Evolutionary conservation across 2,888 invertebrate genomes (phyloP), one percentile per base, ranked within the genome.

Genomic region (Meliscaeva auricollis): DNA sequence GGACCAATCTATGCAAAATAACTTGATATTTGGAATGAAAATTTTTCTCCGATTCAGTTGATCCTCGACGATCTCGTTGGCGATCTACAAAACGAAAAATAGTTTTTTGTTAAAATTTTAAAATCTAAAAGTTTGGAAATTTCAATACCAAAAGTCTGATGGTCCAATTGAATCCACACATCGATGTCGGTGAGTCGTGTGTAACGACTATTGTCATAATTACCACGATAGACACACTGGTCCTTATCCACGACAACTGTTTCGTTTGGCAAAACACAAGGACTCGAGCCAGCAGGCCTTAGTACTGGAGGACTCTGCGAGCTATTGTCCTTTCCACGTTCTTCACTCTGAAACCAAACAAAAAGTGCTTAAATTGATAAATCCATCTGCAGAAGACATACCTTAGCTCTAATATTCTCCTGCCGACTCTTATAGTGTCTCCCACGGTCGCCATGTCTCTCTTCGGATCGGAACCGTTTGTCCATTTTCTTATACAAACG

Each of bases 11-110:
- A 92, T 97, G 98, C 3, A 97, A 96, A 79, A 97, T 95, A 20
- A 97, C 96, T 89, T 97, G 96, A 90, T 97, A 98, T 88, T 95
- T 95, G 90, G 96, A 96, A 89, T 95, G 94, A 92, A 98, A 98
- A 88, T 96, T 96, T 87, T 95, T 95, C 91, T 98, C 98, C 0
- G 97, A 97, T 79, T 96, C 96, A 0, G 98, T 96, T 0, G 95
- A 95, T 48, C 94, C 94, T 72, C 94, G 91, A 38, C 94, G 92
- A 30, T 92, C 92, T 0, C 91, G 89, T 9, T 90, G 89, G 26
- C 91, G 91, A 88, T 92, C 92, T 92, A 54, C 0, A 38, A 46
- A 20, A 7, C 30, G 3, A 17, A 7, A 58, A 60, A 44, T 0
- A 20, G 22, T 2, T 13, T 17, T 17, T 6, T 13, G 44, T 9